Conservation (phyloP, 2,113 vertebrate species). For the Chelonoidis abingdonii region DNA sequence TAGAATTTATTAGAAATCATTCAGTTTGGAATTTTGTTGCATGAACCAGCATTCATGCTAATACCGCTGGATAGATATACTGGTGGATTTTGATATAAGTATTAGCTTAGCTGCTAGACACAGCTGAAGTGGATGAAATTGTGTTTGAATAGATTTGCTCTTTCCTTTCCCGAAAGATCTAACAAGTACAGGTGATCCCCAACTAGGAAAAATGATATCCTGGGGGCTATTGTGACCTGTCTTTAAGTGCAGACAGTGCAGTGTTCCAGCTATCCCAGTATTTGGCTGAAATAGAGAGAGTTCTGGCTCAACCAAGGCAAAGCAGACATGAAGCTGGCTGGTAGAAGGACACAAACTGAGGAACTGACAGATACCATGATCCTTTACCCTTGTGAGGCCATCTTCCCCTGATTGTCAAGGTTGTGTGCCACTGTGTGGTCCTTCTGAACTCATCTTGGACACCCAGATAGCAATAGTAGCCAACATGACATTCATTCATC, state of each 20-base stretch:
- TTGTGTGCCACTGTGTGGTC: neutral
- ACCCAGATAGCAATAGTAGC: neutral
- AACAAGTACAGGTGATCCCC: conserved; percentile 1
- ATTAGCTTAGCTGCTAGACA: neutral
- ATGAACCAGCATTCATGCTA: neutral
- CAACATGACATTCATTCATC: neutral
- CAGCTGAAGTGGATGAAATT: neutral
- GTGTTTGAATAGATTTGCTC: neutral
- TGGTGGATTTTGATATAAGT: neutral
- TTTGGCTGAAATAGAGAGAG: conserved; percentile 47
- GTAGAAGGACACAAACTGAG: neutral
- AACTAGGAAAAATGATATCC: conserved; percentile 45
- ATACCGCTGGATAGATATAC: neutral
- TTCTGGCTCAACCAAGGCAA: conserved; percentile 2
- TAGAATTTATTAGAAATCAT: accelerated
- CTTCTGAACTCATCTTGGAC: neutral
- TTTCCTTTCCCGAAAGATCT: neutral
- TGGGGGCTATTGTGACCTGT: conserved; percentile 56
- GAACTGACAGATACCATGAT: neutral
- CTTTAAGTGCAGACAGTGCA: neutral
- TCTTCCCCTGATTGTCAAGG: accelerated
- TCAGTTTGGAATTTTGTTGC: neutral
- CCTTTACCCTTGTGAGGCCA: neutral
- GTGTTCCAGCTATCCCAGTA: conserved; percentile 62
- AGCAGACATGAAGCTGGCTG: neutral